phyloP scores from a whole-genome alignment of 2,888 invertebrate genomes.

The Lepidocyrtoides sp. region DNA sequence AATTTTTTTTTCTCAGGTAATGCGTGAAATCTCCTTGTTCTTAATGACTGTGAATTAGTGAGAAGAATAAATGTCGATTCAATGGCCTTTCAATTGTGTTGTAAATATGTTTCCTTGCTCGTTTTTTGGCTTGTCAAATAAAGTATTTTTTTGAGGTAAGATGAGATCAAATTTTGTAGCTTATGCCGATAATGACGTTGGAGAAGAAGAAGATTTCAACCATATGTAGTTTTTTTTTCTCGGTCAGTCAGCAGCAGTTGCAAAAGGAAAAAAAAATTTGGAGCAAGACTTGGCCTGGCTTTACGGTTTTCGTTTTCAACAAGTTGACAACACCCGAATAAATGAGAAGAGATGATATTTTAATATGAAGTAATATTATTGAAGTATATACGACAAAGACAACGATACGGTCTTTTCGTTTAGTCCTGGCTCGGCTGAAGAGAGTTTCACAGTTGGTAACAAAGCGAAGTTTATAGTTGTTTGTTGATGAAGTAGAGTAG shows the following conservation, averaged over 20 bases:
- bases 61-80: too few relatives aligned
- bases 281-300: not conserved
- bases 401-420: not conserved
- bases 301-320: slow-evolving; percentile 48
- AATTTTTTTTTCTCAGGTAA: too few relatives aligned
- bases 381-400: not conserved
- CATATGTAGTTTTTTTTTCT: slow-evolving; percentile 32
- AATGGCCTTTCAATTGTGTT: too few relatives aligned
- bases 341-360: not conserved
- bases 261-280: not conserved
- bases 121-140: not conserved
- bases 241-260: not conserved
- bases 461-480: not conserved
- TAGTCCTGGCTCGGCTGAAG: not conserved
- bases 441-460: slow-evolving; percentile 54
- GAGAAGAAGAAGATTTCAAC: not conserved
- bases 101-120: not conserved
- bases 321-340: slow-evolving; percentile 5
- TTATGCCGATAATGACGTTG: not conserved
- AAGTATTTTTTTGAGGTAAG: not conserved
- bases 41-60: too few relatives aligned
- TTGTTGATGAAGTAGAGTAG: not conserved
- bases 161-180: slow-evolving; percentile 52
- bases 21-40: too few relatives aligned
- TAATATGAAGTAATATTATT: not conserved